These are phyloP conservation scores for Sylvilagus bachmani DNA, from an alignment of 2,113 vertebrate species.

Conservation along the genomic window DNA sequence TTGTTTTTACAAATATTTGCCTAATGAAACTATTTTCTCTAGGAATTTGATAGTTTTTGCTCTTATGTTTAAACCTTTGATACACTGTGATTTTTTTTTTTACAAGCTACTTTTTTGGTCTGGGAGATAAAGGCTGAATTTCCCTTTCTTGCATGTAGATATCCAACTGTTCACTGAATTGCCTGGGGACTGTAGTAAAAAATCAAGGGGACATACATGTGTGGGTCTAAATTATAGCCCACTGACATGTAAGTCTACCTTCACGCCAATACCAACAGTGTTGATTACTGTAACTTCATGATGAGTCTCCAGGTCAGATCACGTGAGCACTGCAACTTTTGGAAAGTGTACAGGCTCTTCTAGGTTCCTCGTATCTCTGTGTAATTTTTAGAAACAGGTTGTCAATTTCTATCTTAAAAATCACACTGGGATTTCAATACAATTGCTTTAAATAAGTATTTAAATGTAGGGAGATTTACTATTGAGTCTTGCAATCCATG, in stretches of 20 bases:
- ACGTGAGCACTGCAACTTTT: background rate
- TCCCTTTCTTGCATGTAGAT: background rate
- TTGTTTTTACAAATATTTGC: background rate
- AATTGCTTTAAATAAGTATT: background rate
- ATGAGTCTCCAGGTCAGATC: background rate
- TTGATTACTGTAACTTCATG: background rate
- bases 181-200: background rate
- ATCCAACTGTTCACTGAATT: background rate
- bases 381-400: slow-evolving; percentile 5
- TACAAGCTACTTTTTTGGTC: background rate
- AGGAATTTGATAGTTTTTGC: background rate
- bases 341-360: background rate
- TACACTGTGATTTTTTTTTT: slow-evolving; percentile 12
- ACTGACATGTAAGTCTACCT: background rate
- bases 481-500: background rate
- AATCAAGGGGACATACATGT: background rate
- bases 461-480: background rate
- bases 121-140: background rate
- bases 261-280: background rate
- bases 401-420: slow-evolving; percentile 5
- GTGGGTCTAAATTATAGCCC: background rate
- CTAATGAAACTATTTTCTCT: background rate
- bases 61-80: background rate
- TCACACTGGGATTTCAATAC: background rate
- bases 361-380: background rate